Evolutionary conservation across 92 coral and sea anemone species (phyloP), one percentile per base, ranked within the genome.

Genomic region (Palythoa grandiflora): DNA sequence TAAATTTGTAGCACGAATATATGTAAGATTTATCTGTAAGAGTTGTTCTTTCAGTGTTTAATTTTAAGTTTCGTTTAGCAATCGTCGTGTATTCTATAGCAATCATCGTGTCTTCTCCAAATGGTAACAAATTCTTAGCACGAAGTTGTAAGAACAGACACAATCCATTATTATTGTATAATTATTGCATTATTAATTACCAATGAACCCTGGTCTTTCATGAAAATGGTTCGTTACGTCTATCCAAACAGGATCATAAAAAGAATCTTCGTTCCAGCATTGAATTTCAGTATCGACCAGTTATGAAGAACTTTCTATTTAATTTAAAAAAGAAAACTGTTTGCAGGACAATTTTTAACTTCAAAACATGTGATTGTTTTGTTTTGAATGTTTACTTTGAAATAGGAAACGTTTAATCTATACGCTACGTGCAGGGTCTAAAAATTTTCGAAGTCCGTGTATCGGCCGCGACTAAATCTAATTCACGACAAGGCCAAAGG

Each of bases 401-500:
- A 81, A 44, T 44, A 21, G 71, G 75, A 66, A 60, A 36, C 74
- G 44, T 80, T 68, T 80, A 40, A 44, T 65, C 39, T 73, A 60
- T 13, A 61, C 85, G 21, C 75, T 63, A 73, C 75, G 63, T 48
- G 86, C 9, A 61, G 21, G 47, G 44, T 44, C 28, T 28, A 28
- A 28, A 68, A 81, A 66, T 81, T 81, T 81, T 60, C 60, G 85
- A 80, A 80, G 40, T 81, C 83, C 68, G 83, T 38, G 7, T 65
- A 57, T 79, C 38, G 55, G 21, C 54, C 55, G 44, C 60, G 35
- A 68, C 66, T 1, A 55, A 81, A 20, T 35, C 66, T 1, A 55
- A 81, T 19, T 35, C 71, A 40, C 35, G 10, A 17, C 38, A 35
- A 9, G 36, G 75, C 5, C 28, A 28, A 28, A 28, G 28, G 28